Evolutionary conservation across 2,797 vertebrate species (phyloP), one percentile per base, ranked within the genome.

Genomic region (Scarus forsteni): DNA sequence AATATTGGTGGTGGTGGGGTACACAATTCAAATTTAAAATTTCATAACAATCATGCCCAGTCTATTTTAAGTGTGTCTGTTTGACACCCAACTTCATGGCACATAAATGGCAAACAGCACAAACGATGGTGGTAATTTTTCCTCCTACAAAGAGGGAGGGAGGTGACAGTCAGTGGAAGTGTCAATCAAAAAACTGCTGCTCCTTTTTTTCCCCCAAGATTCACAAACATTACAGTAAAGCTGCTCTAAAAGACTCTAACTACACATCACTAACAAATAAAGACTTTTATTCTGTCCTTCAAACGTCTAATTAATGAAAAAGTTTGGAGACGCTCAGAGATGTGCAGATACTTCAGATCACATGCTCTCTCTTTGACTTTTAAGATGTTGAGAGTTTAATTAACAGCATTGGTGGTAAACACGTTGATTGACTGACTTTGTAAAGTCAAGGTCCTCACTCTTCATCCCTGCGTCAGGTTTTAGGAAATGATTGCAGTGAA

Each of bases 371-470:
- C 36, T 69, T 60, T 56, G n/a, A 59, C 53, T 53, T 15, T 38
- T 60, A 15, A 73, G 10, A 42, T 42, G 3, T 42, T 51, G 2
- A 60, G 50, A 18, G 34, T 69, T 46, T 35, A 68, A 64, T 70
- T 52, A 56, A 62, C 14, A 42, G 34, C 36, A 10, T 10, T 2
- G 14, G 3, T 1, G 1, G 64, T 52, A 59, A 66, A 56, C 34
- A 59, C 40, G 45, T 60, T 18, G 6, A 46, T 57, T 78, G 73
- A 56, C 27, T 67, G 16, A 36, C 40, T 73, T 72, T 65, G 54
- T 69, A 13, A 35, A 73, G 71, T 81, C 66, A 85, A 81, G 76
- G 74, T 80, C 70, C 27, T 5, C 12, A 16, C n/a, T 8, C 45
- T 16, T 16, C 8, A 51, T 18, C 3, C n/a, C 7, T 7, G 7